Base-by-base conservation (phyloP, 1,140 invertebrate species). In the Grapholita molesta region DNA sequence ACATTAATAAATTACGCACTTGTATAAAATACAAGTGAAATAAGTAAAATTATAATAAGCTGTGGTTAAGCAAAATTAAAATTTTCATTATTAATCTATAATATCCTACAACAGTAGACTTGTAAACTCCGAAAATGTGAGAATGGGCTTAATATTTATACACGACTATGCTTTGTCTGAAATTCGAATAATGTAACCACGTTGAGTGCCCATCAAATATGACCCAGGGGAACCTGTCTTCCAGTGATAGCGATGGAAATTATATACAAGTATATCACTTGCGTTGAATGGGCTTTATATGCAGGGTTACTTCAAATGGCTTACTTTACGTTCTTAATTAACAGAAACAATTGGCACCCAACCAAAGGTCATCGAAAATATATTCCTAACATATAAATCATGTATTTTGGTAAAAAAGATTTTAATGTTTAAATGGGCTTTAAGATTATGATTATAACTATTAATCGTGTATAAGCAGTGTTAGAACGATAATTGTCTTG, bases 351-450 rank as follows among this genome's bases (percentile, higher is more conserved):
- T 67, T 67, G 57, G 65, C 52, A 71, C 48, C 53, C 57, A 67
- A 28, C 68, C 78, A 66, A 73, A 70, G 71, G 75, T 71, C 71
- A 76, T 83, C 85, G 85, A 89, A 89, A 65, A 79, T 77, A 69
- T 82, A 86, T 85, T 89, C 80, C 79, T 89, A 86, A 69, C 81
- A 80, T 78, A 80, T 74, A 70, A 77, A 75, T 69, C 78, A 79
- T 35, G 80, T 87, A 89, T 88, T 88, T 89, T 88, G 77, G 80
- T 88, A 89, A 81, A 79, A 72, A 69, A 76, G 81, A 74, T 79
- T 84, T 79, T 71, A 77, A 84, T 76, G 78, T 80, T 80, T 82
- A 75, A 84, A 78, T 83, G 74, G 80, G 82, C 83, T 87, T 87
- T 82, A 79, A 76, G 67, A 79, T 78, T 77, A 68, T 68, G 78